A percentile compares a stretch with the other conserved stretches of the same genome.
Conservation (phyloP, 2,797 vertebrate species). For the Chiroxiphia lanceolata region DNA sequence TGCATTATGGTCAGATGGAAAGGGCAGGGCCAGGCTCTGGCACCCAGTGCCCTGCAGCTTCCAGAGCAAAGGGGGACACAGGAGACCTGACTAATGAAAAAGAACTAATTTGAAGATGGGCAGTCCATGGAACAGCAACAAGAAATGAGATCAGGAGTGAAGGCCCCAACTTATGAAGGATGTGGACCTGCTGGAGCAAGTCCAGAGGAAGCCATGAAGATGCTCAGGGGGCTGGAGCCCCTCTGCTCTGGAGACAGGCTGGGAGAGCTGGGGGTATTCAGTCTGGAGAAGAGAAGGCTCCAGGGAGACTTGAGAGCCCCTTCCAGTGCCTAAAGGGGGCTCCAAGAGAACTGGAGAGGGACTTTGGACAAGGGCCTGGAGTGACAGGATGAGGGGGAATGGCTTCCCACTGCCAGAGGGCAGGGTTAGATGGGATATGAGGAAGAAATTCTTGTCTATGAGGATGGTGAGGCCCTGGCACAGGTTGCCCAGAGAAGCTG, state of each 20-base stretch:
- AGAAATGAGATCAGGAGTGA: background rate
- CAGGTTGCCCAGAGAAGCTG: background rate
- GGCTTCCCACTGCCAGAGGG: background rate
- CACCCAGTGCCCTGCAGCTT: background rate
- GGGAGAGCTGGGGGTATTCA: background rate
- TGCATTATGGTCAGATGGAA: background rate
- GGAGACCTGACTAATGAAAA: background rate
- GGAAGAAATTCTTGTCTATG: background rate
- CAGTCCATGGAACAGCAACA: background rate
- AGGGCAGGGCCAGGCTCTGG: background rate
- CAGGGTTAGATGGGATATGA: background rate
- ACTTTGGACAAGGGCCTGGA: background rate
- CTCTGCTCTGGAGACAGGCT: background rate
- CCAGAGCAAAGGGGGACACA: background rate
- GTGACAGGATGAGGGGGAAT: background rate
- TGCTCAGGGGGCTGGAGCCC: background rate
- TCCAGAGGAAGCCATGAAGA: background rate
- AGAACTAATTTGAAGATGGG: background rate
- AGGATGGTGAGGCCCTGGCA: background rate
- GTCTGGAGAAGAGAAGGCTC: background rate
- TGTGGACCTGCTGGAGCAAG: background rate
- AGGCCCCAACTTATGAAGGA: background rate
- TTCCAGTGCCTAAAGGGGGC: background rate
- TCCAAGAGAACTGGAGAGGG: background rate
- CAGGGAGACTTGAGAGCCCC: background rate